A percentile compares a stretch with the other conserved stretches of the same genome.
phyloP scores from a whole-genome alignment of 2,113 vertebrate genomes.

The Capreolus pygargus region DNA sequence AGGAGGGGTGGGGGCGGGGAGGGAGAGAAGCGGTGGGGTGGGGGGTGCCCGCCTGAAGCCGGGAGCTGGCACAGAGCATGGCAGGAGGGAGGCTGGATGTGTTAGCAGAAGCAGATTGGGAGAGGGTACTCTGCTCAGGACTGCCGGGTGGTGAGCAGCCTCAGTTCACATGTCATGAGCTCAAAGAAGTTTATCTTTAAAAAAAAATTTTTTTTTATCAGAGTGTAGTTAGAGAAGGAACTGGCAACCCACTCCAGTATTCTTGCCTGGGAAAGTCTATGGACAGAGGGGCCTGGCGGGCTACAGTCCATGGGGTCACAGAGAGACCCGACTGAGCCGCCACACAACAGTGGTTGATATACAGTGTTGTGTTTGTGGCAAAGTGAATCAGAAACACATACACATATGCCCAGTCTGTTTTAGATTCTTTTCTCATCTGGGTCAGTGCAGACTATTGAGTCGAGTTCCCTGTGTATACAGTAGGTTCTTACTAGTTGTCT shows the following conservation, averaged over 20 bases:
- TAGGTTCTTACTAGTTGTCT: not conserved
- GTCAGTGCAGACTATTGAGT: not conserved
- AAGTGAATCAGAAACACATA: rapidly evolving
- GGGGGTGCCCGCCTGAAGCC: rapidly evolving
- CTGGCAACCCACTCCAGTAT: not conserved
- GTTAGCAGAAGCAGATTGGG: rapidly evolving
- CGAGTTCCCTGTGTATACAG: not conserved
- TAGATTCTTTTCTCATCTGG: not conserved
- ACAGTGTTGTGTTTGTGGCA: rapidly evolving
- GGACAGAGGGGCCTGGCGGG: not conserved
- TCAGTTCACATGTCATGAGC: not conserved
- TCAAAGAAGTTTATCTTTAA: not conserved
- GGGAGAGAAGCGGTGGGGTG: not conserved
- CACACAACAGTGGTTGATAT: rapidly evolving
- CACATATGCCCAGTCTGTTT: rapidly evolving
- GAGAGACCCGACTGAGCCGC: not conserved
- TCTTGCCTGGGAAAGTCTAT: not conserved
- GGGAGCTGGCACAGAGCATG: not conserved
- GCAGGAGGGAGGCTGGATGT: not conserved
- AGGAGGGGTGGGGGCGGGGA: not conserved
- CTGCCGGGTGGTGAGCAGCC: not conserved
- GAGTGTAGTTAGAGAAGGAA: not conserved
- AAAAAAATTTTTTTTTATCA: not conserved
- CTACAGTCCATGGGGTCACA: not conserved
- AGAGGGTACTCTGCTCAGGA: not conserved